These are phyloP conservation scores for Mythimna ferrago DNA, from an alignment of 2,888 invertebrate genomes.

Conservation along the genomic window DNA sequence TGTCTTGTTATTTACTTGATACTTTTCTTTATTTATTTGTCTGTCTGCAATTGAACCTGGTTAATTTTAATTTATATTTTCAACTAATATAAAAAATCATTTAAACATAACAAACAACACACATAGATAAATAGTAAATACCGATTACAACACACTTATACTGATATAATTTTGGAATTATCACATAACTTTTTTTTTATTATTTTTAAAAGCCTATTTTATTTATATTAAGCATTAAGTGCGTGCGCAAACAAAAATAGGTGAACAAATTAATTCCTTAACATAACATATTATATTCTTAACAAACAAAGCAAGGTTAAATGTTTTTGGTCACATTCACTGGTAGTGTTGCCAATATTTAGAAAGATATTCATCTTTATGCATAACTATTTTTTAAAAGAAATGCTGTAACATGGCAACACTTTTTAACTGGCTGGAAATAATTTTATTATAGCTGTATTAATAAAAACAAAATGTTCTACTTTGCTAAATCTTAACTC, in stretches of 20 bases:
- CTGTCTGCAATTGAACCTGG: constrained; percentile 18
- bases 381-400: background rate
- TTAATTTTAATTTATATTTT: constrained; percentile 43
- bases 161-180: constrained; percentile 76
- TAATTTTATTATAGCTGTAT: constrained; percentile 6
- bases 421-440: constrained; percentile 41
- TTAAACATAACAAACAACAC: constrained; percentile 73
- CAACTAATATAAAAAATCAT: constrained; percentile 52
- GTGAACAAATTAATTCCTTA: constrained; percentile 59
- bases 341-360: constrained; percentile 61
- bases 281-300: constrained; percentile 35
- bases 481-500: constrained; percentile 26
- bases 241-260: constrained; percentile 65
- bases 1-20: background rate
- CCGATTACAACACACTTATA: constrained; percentile 68
- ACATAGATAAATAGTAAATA: constrained; percentile 66
- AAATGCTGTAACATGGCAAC: constrained; percentile 42
- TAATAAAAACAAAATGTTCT: constrained; percentile 27
- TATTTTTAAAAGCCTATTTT: constrained; percentile 66
- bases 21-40: background rate
- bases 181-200: constrained; percentile 76
- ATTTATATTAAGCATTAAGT: constrained; percentile 56
- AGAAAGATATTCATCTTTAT: background rate
- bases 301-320: constrained; percentile 45
- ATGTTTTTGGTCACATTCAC: constrained; percentile 66